Conservation (phyloP, 2,797 vertebrate genomes). For the Chaunax sp. region DNA sequence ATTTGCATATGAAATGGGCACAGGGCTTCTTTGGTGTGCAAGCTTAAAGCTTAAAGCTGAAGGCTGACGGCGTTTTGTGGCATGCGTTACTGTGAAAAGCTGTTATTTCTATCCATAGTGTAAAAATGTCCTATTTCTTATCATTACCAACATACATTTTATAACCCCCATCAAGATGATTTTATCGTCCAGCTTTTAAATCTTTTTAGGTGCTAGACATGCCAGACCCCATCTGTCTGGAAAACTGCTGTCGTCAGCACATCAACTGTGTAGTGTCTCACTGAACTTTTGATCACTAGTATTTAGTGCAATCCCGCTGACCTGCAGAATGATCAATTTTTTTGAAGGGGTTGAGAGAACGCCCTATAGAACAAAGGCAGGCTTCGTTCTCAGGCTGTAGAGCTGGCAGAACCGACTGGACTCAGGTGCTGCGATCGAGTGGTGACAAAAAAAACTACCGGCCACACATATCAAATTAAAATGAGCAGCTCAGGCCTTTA, state of each 20-base stretch:
- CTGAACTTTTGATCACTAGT: constrained; percentile 17
- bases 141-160: background rate
- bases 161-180: background rate
- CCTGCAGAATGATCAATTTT: constrained; percentile 6
- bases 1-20: no score
- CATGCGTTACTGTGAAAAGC: no score
- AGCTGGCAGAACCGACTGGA: constrained; percentile 29
- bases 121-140: no score
- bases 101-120: no score
- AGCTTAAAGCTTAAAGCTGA: no score
- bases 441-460: constrained; percentile 26
- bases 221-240: background rate
- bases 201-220: background rate
- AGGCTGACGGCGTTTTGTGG: no score
- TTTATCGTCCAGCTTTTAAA: no score
- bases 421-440: background rate
- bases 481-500: background rate
- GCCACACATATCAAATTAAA: constrained; percentile 13
- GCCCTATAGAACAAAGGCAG: constrained; percentile 39
- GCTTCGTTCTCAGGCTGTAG: constrained; percentile 56
- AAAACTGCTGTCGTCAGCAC: background rate
- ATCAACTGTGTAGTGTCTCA: background rate
- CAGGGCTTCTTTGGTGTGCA: no score
- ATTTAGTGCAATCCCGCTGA: constrained; percentile 27
- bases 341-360: background rate